Evolutionary conservation across 1,140 invertebrate species (phyloP).

Genomic region (Cydia pomonella): DNA sequence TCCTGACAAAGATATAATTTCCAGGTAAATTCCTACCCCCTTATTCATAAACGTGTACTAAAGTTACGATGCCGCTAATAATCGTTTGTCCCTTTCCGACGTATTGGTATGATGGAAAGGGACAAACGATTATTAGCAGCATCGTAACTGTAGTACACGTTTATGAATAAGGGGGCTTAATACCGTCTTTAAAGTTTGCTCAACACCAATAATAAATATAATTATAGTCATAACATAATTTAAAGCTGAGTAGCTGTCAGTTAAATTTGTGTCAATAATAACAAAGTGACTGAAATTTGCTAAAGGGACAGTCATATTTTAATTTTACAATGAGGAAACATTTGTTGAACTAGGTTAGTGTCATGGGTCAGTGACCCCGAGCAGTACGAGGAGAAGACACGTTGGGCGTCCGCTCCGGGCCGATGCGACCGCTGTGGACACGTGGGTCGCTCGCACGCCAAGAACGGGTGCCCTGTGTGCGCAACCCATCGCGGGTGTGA

Average conservation of each 20-base stretch:
- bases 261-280: neutral
- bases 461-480: constrained; percentile 84
- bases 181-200: neutral
- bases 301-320: too few species aligned
- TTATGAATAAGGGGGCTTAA: too few species aligned
- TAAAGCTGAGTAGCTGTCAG: too few species aligned
- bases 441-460: constrained; percentile 82
- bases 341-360: constrained; percentile 70
- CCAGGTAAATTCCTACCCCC: constrained; percentile 78
- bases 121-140: too few species aligned
- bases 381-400: constrained; percentile 79
- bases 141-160: too few species aligned
- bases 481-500: constrained; percentile 82
- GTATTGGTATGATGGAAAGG: too few species aligned
- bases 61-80: too few species aligned
- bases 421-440: constrained; percentile 87
- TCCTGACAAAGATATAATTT: constrained; percentile 82
- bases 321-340: neutral
- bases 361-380: constrained; percentile 82
- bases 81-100: too few species aligned
- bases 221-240: too few species aligned
- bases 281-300: too few species aligned
- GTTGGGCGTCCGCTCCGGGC: constrained; percentile 80
- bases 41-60: too few species aligned
- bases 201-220: too few species aligned